Evolutionary conservation across 2,113 vertebrate genomes (phyloP).

Genomic region (Grantiella picta): DNA sequence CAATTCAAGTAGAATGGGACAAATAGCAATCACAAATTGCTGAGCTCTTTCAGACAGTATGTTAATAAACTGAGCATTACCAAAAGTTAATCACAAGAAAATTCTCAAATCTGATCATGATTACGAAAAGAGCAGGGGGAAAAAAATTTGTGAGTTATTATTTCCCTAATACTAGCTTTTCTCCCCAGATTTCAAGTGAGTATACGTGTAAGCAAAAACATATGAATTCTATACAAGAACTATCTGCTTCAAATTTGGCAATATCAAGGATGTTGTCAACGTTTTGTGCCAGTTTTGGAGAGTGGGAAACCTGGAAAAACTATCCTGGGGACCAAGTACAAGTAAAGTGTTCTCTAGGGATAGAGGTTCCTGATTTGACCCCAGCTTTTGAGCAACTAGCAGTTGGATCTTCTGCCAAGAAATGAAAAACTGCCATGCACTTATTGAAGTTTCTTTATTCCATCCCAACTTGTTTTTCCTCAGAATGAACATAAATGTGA

Average conservation of each 20-base stretch:
- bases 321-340: slow-evolving; percentile 33
- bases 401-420: slow-evolving; percentile 7
- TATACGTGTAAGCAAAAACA: neutral
- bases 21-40: neutral
- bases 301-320: slow-evolving; percentile 16
- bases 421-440: neutral
- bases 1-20: neutral
- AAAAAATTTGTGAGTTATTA: neutral
- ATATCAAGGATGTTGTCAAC: neutral
- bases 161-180: neutral
- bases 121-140: neutral
- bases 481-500: neutral
- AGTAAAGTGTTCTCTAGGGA: slow-evolving; percentile 12
- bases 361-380: neutral
- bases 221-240: neutral
- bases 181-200: neutral
- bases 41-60: neutral
- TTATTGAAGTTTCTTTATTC: neutral
- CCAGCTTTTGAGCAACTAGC: neutral
- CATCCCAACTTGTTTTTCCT: neutral
- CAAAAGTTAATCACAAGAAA: neutral
- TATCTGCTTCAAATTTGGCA: neutral
- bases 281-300: neutral
- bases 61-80: neutral
- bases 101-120: neutral